These are phyloP conservation scores for Myathropa florea DNA, from an alignment of 2,888 invertebrate genomes.

Conservation along the genomic window DNA sequence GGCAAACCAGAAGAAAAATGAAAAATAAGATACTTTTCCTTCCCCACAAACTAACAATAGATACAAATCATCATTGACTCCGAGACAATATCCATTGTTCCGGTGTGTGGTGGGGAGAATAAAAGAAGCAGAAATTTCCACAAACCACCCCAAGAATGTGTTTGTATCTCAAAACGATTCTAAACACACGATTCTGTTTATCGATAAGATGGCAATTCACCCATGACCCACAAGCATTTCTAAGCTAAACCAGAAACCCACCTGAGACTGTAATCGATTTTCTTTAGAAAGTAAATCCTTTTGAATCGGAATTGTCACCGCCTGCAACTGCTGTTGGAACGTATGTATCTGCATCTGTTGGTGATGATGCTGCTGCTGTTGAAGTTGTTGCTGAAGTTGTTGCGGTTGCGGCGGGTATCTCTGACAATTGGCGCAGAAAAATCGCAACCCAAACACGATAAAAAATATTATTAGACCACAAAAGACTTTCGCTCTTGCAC, in stretches of 20 bases:
- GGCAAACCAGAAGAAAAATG: neutral
- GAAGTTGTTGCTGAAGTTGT: conserved; percentile 30
- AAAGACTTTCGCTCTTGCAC: conserved; percentile 72
- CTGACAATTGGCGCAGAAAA: conserved; percentile 72
- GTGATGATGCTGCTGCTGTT: conserved; percentile 41
- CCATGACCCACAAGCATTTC: neutral
- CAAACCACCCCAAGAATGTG: neutral
- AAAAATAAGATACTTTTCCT: neutral
- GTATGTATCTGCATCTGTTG: conserved; percentile 54
- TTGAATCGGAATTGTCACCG: conserved; percentile 59
- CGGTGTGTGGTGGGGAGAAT: conserved; percentile 5
- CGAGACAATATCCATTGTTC: conserved; percentile 11
- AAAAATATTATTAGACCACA: conserved; percentile 68
- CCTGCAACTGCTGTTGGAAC: conserved; percentile 51
- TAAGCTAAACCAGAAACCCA: conserved; percentile 31
- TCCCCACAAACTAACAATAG: neutral
- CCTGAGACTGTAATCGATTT: conserved; percentile 70
- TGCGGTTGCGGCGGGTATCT: conserved; percentile 34
- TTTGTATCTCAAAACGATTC: neutral
- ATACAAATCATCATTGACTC: conserved; percentile 31
- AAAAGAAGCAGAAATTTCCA: neutral
- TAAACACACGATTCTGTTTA: neutral
- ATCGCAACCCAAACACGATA: conserved; percentile 71
- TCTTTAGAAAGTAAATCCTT: conserved; percentile 68
- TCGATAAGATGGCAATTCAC: neutral